phyloP scores from a whole-genome alignment of 2,888 invertebrate genomes.

The Tachina grossa region DNA sequence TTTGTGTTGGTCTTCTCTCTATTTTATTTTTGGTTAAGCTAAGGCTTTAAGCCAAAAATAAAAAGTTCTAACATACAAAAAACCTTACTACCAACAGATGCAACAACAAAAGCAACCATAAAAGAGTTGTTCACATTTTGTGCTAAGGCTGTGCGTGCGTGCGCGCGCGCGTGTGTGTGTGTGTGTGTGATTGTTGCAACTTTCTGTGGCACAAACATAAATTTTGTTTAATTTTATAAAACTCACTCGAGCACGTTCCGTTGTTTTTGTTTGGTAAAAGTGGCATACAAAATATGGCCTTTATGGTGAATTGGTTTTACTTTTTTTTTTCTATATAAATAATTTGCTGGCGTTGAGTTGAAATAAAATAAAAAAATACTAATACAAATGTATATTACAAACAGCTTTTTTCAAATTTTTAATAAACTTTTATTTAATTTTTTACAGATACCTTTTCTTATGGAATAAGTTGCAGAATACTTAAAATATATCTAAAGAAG shows the following conservation, averaged over 20 bases:
- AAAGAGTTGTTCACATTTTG: conserved; percentile 41
- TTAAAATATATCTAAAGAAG: conserved; percentile 1
- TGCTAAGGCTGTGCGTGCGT: background rate
- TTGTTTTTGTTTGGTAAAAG: conserved; percentile 64
- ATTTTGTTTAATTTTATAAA: conserved; percentile 76
- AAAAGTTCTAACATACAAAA: background rate
- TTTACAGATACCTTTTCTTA: conserved; percentile 50
- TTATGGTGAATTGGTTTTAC: conserved; percentile 50
- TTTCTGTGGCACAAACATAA: conserved; percentile 68
- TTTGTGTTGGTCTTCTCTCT: conserved; percentile 10
- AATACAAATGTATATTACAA: conserved; percentile 45
- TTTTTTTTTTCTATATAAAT: conserved; percentile 3
- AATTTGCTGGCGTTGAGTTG: conserved; percentile 5
- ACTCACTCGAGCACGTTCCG: conserved; percentile 73
- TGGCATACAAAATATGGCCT: conserved; percentile 61
- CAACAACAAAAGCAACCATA: conserved; percentile 24
- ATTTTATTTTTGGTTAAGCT: conserved; percentile 50
- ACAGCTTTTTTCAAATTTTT: conserved; percentile 54
- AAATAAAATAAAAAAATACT: conserved; percentile 8
- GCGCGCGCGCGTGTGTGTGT: background rate
- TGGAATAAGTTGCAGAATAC: conserved; percentile 5
- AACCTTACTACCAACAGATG: background rate
- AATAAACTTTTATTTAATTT: conserved; percentile 50
- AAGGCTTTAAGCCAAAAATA: conserved; percentile 57
- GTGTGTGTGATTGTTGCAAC: conserved; percentile 37